phyloP scores from a whole-genome alignment of 1,140 invertebrate species.

The Patella vulgata region DNA sequence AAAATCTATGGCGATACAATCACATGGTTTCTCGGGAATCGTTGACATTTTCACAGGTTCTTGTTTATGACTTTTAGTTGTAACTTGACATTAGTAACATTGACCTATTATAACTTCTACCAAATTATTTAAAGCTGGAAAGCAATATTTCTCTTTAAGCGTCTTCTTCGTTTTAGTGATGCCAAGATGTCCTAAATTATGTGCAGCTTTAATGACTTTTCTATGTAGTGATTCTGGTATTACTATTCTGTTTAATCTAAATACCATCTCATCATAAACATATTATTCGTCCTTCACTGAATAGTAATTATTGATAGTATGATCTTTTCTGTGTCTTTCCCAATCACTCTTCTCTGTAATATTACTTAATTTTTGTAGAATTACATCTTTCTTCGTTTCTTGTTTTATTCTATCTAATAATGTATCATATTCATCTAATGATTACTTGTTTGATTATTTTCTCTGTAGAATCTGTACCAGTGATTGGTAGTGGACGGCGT shows the following conservation, averaged over 20 bases:
- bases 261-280: constrained; percentile 16
- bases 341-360: constrained; percentile 9
- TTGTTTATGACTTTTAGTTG: constrained; percentile 12
- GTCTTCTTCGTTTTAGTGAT: constrained; percentile 40
- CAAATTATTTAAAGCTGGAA: constrained; percentile 26
- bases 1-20: constrained; percentile 8
- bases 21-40: constrained; percentile 1
- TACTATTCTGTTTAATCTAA: constrained; percentile 25
- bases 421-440: not conserved
- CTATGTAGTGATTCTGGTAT: constrained; percentile 26
- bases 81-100: constrained; percentile 29
- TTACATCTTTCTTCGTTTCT: no score
- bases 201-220: constrained; percentile 24
- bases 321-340: constrained; percentile 14
- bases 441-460: constrained; percentile 7
- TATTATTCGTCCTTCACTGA: constrained; percentile 18
- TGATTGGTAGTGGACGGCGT: constrained; percentile 14
- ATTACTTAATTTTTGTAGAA: no score
- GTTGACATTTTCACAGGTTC: not conserved
- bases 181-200: constrained; percentile 30
- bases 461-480: constrained; percentile 3
- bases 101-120: constrained; percentile 23
- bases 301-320: constrained; percentile 17
- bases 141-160: constrained; percentile 33
- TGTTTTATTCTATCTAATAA: not conserved